A percentile compares a stretch with the other conserved stretches of the same genome.
Conservation (phyloP, 2,113 vertebrate species). For the Anser brachyrhynchus region DNA sequence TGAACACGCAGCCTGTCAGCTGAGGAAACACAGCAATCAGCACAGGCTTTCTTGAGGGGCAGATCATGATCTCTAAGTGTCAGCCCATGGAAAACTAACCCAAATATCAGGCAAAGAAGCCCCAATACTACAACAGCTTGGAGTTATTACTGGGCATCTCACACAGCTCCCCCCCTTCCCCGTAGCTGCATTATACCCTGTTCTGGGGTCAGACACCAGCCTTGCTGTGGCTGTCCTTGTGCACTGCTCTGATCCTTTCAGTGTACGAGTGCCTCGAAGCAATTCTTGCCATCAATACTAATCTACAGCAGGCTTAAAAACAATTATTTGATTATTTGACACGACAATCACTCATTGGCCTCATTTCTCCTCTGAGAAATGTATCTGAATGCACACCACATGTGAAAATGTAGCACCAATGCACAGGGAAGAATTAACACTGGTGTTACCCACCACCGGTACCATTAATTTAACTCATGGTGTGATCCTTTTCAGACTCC, state of each 20-base stretch:
- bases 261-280: background rate
- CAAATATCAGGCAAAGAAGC: background rate
- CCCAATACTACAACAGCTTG: background rate
- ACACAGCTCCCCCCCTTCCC: accelerated
- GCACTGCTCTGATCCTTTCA: background rate
- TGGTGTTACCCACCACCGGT: background rate
- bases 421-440: background rate
- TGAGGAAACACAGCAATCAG: background rate
- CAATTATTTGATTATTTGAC: background rate
- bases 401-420: background rate
- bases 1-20: accelerated
- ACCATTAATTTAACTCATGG: background rate
- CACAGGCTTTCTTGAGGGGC: background rate
- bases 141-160: background rate
- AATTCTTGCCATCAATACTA: background rate
- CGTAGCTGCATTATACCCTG: background rate
- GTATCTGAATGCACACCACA: background rate
- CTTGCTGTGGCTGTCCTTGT: background rate
- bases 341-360: background rate
- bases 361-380: background rate
- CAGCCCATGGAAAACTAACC: background rate
- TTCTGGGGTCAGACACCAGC: background rate
- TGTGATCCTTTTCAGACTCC: background rate
- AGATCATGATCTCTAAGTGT: background rate
- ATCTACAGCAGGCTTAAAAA: background rate